Percentiles rank a stretch among this genome's conserved stretches.
Conservation (phyloP, 1,140 invertebrate genomes). For the Yoshiicerus persimilis region DNA sequence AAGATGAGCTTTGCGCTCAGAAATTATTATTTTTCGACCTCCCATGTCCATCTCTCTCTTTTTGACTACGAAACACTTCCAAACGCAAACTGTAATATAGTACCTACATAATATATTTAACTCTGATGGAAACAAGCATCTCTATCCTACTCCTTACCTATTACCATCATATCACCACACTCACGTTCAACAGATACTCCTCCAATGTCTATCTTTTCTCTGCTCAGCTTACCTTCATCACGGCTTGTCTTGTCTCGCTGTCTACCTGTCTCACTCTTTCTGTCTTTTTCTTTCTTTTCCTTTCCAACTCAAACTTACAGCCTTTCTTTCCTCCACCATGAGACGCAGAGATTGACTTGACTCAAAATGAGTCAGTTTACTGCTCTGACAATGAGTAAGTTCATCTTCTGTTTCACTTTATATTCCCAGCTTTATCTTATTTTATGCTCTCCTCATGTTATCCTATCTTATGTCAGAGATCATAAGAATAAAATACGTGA, state of each 20-base stretch:
- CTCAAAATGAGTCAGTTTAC: neutral
- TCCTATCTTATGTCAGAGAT: neutral
- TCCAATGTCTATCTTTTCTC: neutral
- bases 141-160: neutral
- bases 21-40: slow-evolving; percentile 30
- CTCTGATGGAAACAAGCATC: too few species aligned
- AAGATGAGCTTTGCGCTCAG: slow-evolving; percentile 25
- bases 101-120: neutral
- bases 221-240: neutral
- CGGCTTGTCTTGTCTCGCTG: neutral
- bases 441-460: neutral
- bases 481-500: slow-evolving; percentile 15
- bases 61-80: neutral
- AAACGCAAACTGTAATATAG: neutral
- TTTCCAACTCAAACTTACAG: neutral
- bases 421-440: neutral
- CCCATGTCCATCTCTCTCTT: slow-evolving; percentile 27
- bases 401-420: neutral
- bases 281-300: slow-evolving; percentile 9
- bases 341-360: neutral
- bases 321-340: neutral
- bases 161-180: too few species aligned
- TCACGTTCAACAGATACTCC: neutral
- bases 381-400: neutral
- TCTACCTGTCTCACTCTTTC: slow-evolving; percentile 19